Evolutionary conservation across 2,113 vertebrate species (phyloP), one percentile per base, ranked within the genome.

Genomic region (Callopanchax toddi): DNA sequence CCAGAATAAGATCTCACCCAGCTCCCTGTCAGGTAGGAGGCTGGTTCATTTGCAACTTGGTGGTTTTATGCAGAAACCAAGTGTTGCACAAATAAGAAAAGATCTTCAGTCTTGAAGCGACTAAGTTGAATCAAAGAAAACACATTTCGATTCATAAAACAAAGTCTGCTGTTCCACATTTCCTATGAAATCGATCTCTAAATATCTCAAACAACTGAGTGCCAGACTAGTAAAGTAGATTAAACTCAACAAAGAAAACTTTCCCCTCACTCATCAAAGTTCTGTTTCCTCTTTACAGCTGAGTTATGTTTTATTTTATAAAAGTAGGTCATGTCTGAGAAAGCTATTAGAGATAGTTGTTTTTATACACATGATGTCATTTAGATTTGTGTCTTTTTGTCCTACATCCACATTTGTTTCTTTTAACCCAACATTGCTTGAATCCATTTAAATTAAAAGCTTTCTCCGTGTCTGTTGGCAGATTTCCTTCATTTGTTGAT

Each of bases 321-420:
- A 36, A 83, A 74, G 51, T 82, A 69, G 76, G 70, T 79, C 75
- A 74, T 1, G 40, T 79, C 59, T 79, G 72, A 63, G 68, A 76
- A 76, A 69, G 48, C 55, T 51, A 16, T 82, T 71, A 42, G 44
- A 42, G 51, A 29, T 49, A 15, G 20, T 53, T 32, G 16, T 25
- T 67, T 57, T 39, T 49, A 44, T 34, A 11, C 49, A 46, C 16
- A 42, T 54, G 32, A 60, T 43, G 16, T 6, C 26, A 49, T 56
- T 40, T 36, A n/a, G 36, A 52, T 50, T 26, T 12, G 26, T 10
- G 13, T 42, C 25, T n/a, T 12, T 23, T 42, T 16, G 1, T n/a
- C 7, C 16, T 6, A 17, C 16, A 42, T 42, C 15, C 16, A 17
- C 1, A n/a, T 42, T 42, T 42, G 0, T 36, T 12, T 53, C 12